Conservation (phyloP, 2,888 invertebrate genomes). For the Thera britannica region DNA sequence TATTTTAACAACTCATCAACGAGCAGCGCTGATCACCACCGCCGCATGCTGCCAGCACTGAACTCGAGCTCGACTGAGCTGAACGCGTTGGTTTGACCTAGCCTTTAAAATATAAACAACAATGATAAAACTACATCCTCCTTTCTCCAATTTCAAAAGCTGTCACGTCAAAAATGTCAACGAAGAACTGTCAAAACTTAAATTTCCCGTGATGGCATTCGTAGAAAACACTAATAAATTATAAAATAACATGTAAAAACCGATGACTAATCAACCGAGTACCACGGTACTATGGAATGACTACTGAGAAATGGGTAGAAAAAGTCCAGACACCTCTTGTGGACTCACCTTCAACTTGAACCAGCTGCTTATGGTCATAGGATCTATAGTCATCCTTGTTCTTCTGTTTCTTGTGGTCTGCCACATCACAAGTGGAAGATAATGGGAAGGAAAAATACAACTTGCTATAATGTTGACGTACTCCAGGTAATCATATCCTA, state of each 20-base stretch:
- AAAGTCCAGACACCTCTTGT: slow-evolving; percentile 30
- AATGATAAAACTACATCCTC: background rate
- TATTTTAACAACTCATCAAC: no score
- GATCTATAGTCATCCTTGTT: slow-evolving; percentile 65
- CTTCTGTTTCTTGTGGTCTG: slow-evolving; percentile 68
- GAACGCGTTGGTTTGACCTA: no score
- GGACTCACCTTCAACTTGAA: slow-evolving; percentile 63
- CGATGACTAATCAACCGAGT: background rate
- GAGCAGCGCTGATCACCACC: no score
- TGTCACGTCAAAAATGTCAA: background rate
- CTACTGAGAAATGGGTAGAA: slow-evolving; percentile 47
- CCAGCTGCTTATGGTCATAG: slow-evolving; percentile 68
- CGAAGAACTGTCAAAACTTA: slow-evolving; percentile 4
- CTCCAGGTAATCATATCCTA: background rate
- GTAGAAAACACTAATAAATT: slow-evolving; percentile 12
- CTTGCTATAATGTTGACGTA: slow-evolving; percentile 57
- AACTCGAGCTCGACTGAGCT: no score
- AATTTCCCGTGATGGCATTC: background rate
- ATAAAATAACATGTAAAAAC: slow-evolving; percentile 17
- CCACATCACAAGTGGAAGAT: slow-evolving; percentile 62
- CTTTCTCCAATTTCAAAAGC: background rate
- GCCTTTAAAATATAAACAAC: background rate
- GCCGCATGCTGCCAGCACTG: no score
- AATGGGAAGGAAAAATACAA: slow-evolving; percentile 42
- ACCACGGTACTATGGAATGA: slow-evolving; percentile 42